Conservation (phyloP, 2,113 vertebrate genomes). For the Nycticebus coucang region DNA sequence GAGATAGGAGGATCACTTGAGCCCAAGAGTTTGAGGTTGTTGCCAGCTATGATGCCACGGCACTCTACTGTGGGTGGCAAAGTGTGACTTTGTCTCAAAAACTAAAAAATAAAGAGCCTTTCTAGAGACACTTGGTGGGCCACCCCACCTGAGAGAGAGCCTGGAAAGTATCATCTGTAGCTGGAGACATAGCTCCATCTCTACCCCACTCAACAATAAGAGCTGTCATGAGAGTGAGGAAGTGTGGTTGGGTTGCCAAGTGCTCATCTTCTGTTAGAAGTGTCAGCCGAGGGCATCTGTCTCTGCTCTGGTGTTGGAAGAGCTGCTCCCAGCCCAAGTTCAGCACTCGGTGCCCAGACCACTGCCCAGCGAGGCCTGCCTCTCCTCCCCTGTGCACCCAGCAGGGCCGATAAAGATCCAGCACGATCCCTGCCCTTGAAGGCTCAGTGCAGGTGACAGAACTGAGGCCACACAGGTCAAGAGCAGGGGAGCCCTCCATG, state of each 20-base stretch:
- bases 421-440: background rate
- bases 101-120: background rate
- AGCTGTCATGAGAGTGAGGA: background rate
- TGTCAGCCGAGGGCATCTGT: fast-evolving
- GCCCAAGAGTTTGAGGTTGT: too few species aligned
- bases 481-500: background rate
- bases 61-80: too few species aligned
- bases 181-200: background rate
- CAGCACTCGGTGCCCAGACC: too few species aligned
- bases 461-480: background rate
- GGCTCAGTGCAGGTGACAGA: background rate
- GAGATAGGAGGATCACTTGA: too few species aligned
- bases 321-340: too few species aligned
- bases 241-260: fast-evolving
- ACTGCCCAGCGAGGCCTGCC: fast-evolving
- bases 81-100: too few species aligned
- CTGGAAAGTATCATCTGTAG: background rate
- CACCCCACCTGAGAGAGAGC: background rate
- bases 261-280: background rate
- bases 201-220: background rate
- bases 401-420: background rate
- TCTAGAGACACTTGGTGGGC: background rate
- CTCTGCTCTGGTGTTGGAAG: background rate
- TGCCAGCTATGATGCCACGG: too few species aligned
- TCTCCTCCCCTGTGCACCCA: background rate